These are phyloP conservation scores for Tachyglossus aculeatus DNA, from an alignment of 2,797 vertebrate genomes.

Conservation along the genomic window DNA sequence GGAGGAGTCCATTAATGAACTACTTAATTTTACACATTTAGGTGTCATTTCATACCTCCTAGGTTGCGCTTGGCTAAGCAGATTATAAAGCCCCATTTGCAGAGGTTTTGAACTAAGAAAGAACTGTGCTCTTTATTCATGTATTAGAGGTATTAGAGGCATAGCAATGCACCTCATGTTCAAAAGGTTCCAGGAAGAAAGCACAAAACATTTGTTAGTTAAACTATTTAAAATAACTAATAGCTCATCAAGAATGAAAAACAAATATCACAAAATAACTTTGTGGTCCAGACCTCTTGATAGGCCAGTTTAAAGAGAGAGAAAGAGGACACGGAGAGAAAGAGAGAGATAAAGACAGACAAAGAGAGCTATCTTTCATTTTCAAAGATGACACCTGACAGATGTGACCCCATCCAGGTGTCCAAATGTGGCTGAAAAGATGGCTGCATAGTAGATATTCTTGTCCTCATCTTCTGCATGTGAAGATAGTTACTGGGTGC, in stretches of 20 bases:
- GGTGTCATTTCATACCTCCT: not conserved
- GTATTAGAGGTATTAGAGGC: not conserved
- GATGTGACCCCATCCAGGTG: too few relatives aligned
- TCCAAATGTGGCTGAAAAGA: too few relatives aligned
- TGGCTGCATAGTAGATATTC: too few relatives aligned
- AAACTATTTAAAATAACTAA: not conserved
- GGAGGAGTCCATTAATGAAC: not conserved
- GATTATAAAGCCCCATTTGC: too few relatives aligned
- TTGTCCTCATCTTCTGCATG: too few relatives aligned
- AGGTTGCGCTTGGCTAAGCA: not conserved
- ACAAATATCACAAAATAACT: not conserved
- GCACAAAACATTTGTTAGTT: not conserved
- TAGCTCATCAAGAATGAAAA: not conserved
- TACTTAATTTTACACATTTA: not conserved
- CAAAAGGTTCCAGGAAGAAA: not conserved
- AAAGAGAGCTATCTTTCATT: too few relatives aligned
- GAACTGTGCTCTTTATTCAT: not conserved
- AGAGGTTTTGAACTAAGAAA: too few relatives aligned
- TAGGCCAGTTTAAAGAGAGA: too few relatives aligned
- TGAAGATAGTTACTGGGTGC: too few relatives aligned
- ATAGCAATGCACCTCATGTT: not conserved
- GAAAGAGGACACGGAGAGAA: too few relatives aligned
- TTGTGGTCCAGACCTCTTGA: not conserved
- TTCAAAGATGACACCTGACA: too few relatives aligned
- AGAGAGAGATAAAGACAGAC: too few relatives aligned